Evolutionary conservation across 1,140 invertebrate species (phyloP).

Genomic region (Meloidogyne hapla): DNA sequence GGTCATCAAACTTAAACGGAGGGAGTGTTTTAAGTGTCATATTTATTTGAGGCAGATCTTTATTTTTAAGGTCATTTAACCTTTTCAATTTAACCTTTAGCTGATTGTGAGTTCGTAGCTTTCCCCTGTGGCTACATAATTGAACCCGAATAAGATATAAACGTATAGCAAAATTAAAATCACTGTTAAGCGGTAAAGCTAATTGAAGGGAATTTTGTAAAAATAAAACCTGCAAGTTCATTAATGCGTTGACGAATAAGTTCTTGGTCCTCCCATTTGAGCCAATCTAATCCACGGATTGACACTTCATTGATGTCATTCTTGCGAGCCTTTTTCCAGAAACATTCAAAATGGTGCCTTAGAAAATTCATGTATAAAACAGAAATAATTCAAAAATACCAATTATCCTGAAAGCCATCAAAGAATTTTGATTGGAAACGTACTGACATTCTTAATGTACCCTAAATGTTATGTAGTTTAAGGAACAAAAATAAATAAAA

Average conservation of each 20-base stretch:
- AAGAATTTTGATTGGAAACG: constrained; percentile 46
- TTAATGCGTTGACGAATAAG: constrained; percentile 43
- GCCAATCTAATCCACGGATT: constrained; percentile 53
- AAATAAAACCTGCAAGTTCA: constrained; percentile 36
- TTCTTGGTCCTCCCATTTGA: constrained; percentile 58
- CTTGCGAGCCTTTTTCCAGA: constrained; percentile 65
- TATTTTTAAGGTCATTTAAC: no score
- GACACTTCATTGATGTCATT: constrained; percentile 52
- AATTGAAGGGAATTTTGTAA: background rate
- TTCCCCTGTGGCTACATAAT: no score
- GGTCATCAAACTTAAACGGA: no score
- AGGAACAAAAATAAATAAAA: constrained; percentile 33
- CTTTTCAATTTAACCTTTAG: no score
- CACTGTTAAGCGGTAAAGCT: no score
- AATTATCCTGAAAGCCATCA: constrained; percentile 57
- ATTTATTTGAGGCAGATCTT: no score
- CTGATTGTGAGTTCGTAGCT: no score
- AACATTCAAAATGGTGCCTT: constrained; percentile 89
- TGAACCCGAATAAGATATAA: no score
- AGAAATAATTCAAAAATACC: constrained; percentile 33
- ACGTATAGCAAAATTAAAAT: no score
- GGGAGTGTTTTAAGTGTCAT: no score
- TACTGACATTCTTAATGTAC: constrained; percentile 44
- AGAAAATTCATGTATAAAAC: constrained; percentile 2
- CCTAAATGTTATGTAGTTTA: constrained; percentile 36